Evolutionary conservation across 2,113 vertebrate species (phyloP).

Genomic region (Diphyllodes magnificus): DNA sequence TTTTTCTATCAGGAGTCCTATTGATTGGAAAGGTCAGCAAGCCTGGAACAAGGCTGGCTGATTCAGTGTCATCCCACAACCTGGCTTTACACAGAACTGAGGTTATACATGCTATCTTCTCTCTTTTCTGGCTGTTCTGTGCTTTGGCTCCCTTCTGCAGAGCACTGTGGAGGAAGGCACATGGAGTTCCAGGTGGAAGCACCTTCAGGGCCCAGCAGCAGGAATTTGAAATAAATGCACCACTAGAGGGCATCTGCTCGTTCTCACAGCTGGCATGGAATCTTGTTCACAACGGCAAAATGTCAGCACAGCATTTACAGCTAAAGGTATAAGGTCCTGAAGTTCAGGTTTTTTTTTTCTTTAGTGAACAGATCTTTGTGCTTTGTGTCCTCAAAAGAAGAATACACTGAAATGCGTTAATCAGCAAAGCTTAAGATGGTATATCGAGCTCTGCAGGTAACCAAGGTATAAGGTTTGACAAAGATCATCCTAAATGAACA

Average conservation of each 20-base stretch:
- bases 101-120: background rate
- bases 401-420: background rate
- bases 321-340: background rate
- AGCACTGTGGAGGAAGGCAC: background rate
- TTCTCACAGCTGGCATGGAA: background rate
- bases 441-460: background rate
- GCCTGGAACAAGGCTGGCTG: background rate
- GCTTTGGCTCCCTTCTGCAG: background rate
- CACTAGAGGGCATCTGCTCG: constrained; percentile 51
- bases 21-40: background rate
- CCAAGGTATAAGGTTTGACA: background rate
- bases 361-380: background rate
- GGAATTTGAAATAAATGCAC: background rate
- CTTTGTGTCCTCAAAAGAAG: background rate
- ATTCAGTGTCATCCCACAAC: background rate
- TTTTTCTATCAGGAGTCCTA: background rate
- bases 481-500: background rate
- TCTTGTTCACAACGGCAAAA: background rate
- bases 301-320: background rate
- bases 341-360: background rate
- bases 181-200: background rate
- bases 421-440: background rate
- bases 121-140: background rate
- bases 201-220: background rate
- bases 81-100: background rate